phyloP scores from a whole-genome alignment of 2,888 invertebrate species.

The Drosophila incognita region DNA sequence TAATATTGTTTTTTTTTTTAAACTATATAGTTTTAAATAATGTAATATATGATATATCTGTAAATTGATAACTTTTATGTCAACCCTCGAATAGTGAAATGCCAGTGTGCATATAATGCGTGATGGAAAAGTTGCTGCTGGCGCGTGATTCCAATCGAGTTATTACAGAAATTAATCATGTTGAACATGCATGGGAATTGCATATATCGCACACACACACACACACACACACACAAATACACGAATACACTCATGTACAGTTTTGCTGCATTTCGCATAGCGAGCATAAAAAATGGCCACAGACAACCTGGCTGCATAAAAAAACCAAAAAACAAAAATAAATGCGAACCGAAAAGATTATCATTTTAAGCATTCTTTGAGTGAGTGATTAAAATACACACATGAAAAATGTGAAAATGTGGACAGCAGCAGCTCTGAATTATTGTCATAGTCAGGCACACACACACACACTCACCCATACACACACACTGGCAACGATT shows the following conservation, averaged over 20 bases:
- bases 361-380: constrained; percentile 78
- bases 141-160: constrained; percentile 82
- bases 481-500: not conserved
- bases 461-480: not conserved
- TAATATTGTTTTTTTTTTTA: not conserved
- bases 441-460: constrained; percentile 42
- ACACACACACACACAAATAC: constrained; percentile 23
- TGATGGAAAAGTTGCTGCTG: constrained; percentile 81
- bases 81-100: constrained; percentile 33
- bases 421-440: constrained; percentile 26
- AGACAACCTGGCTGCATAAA: constrained; percentile 42
- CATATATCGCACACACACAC: constrained; percentile 51
- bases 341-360: constrained; percentile 68
- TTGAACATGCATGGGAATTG: constrained; percentile 81
- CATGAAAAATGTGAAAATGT: constrained; percentile 52
- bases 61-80: not conserved
- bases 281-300: constrained; percentile 57
- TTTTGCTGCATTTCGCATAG: constrained; percentile 39
- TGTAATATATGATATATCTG: not conserved
- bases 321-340: constrained; percentile 28
- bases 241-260: constrained; percentile 21
- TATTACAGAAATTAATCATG: constrained; percentile 81
- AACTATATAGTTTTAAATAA: not conserved
- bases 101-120: constrained; percentile 60
- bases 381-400: constrained; percentile 76